These are phyloP conservation scores for Drosophila affinis DNA, from an alignment of 2,888 invertebrate genomes.

Conservation along the genomic window DNA sequence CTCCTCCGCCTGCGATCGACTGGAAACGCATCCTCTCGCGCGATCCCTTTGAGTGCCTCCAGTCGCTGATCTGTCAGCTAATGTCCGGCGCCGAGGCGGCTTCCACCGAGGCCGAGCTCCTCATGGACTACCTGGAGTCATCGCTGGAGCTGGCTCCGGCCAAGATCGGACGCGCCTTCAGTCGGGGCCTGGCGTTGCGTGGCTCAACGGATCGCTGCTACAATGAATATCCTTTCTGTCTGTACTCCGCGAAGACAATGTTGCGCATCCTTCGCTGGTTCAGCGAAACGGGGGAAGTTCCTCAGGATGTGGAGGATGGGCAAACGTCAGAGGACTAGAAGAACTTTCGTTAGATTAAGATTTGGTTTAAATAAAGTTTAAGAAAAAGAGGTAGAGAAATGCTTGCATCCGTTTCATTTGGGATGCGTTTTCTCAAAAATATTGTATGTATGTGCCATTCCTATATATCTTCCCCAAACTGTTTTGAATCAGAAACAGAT, in stretches of 20 bases:
- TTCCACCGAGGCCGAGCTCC: slow-evolving; percentile 75
- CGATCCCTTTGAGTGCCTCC: slow-evolving; percentile 82
- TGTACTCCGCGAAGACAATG: slow-evolving; percentile 83
- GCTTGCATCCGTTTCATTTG: neutral
- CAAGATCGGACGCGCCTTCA: slow-evolving; percentile 81
- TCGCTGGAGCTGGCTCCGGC: slow-evolving; percentile 76
- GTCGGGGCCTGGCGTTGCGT: slow-evolving; percentile 75
- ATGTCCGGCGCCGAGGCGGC: slow-evolving; percentile 81
- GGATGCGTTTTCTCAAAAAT: neutral
- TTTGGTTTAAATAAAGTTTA: slow-evolving; percentile 18
- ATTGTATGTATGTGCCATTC: neutral
- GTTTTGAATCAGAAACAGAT: neutral
- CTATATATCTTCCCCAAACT: neutral
- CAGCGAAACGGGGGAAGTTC: slow-evolving; percentile 55
- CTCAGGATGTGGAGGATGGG: slow-evolving; percentile 22
- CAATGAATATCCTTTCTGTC: slow-evolving; percentile 82
- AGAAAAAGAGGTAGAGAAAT: neutral
- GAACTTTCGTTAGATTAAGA: neutral
- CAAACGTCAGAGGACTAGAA: slow-evolving; percentile 29
- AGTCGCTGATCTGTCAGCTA: slow-evolving; percentile 82
- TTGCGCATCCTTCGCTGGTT: slow-evolving; percentile 82
- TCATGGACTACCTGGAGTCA: slow-evolving; percentile 78
- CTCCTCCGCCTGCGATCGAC: slow-evolving; percentile 62
- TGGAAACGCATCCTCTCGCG: slow-evolving; percentile 81
- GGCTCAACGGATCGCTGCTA: slow-evolving; percentile 77